These are phyloP conservation scores for Euspilapteryx auroguttella DNA, from an alignment of 2,888 invertebrate species.

Conservation along the genomic window DNA sequence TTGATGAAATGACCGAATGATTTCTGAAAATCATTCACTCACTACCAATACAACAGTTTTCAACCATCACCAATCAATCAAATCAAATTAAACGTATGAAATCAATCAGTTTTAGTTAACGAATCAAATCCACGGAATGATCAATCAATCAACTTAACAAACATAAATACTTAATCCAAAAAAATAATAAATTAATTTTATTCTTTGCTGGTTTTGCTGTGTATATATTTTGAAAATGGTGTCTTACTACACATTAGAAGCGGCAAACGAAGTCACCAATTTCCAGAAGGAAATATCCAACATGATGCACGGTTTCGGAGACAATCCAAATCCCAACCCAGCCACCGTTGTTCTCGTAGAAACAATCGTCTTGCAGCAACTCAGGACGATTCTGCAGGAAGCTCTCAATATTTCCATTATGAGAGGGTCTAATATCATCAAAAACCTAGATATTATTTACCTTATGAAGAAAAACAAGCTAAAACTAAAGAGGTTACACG, in stretches of 20 bases:
- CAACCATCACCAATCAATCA: too few species aligned
- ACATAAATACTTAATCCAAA: too few species aligned
- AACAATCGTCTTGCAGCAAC: conserved; percentile 79
- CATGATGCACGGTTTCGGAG: conserved; percentile 95
- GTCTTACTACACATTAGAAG: conserved; percentile 38
- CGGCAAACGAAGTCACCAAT: conserved; percentile 29
- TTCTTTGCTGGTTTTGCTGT: too few species aligned
- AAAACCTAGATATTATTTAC: conserved; percentile 74
- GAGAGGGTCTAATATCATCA: conserved; percentile 61
- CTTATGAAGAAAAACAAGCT: conserved; percentile 80
- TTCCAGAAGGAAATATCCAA: conserved; percentile 74
- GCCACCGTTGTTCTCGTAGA: conserved; percentile 86
- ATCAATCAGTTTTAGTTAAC: too few species aligned
- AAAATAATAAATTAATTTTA: too few species aligned
- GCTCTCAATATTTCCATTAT: conserved; percentile 69
- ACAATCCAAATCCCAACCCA: conserved; percentile 77
- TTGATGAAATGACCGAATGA: too few species aligned
- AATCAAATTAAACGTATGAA: too few species aligned
- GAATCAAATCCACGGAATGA: too few species aligned
- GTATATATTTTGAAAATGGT: too few species aligned
- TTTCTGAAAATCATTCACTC: too few species aligned
- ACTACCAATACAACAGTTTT: too few species aligned
- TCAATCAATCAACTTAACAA: too few species aligned
- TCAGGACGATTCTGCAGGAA: conserved; percentile 75
- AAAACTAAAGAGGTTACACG: conserved; percentile 74